Percentiles rank a stretch among this genome's conserved stretches.
Evolutionary conservation across 2,113 vertebrate species (phyloP).

Genomic region (Conger conger): DNA sequence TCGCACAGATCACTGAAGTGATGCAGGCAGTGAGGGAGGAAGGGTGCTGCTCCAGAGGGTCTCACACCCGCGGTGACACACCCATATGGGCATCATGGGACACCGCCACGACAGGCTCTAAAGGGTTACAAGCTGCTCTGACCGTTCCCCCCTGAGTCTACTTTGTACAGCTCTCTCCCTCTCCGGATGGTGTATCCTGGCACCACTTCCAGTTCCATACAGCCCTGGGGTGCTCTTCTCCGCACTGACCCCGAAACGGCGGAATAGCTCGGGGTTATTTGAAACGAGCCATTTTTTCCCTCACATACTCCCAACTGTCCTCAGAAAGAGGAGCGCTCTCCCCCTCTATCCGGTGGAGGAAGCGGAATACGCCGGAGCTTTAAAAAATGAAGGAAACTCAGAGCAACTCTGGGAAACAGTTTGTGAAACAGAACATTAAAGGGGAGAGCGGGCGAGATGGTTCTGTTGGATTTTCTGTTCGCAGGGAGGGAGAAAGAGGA

Average conservation of each 20-base stretch:
- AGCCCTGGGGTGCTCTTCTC: conserved; percentile 37
- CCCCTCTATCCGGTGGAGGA: neutral
- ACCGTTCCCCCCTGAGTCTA: too few relatives aligned
- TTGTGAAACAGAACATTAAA: neutral
- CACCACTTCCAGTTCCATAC: neutral
- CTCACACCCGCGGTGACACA: too few relatives aligned
- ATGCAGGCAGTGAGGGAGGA: too few relatives aligned
- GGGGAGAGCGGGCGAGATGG: neutral
- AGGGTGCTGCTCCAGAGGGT: too few relatives aligned
- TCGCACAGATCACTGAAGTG: too few relatives aligned
- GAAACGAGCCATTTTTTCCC: conserved; percentile 17
- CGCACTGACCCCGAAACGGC: conserved; percentile 42
- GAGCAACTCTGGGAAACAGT: too few relatives aligned
- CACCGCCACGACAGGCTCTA: too few relatives aligned
- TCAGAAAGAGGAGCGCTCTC: neutral
- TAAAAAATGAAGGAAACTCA: too few relatives aligned
- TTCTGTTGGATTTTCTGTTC: neutral
- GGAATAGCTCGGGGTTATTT: conserved; percentile 30
- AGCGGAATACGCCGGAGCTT: neutral
- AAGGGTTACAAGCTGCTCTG: too few relatives aligned
- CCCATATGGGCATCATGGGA: too few relatives aligned
- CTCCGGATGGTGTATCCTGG: neutral
- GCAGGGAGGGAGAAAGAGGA: neutral
- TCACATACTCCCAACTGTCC: neutral
- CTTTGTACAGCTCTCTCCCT: neutral